These are phyloP conservation scores for Drosophila robusta DNA, from an alignment of 2,888 invertebrate species.

Conservation along the genomic window DNA sequence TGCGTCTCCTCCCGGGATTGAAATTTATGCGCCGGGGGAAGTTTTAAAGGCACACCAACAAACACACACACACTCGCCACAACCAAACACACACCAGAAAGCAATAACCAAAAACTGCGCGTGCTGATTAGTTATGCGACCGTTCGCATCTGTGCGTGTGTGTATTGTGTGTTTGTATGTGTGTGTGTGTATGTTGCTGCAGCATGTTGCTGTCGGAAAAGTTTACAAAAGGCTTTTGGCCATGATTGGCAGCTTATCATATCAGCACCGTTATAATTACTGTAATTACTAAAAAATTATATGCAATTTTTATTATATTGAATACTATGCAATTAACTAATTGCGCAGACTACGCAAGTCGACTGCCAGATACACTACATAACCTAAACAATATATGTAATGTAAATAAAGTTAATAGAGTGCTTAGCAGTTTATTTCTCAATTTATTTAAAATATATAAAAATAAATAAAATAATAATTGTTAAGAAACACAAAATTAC, in stretches of 20 bases:
- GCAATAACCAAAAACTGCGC: conserved; percentile 41
- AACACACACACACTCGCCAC: conserved; percentile 6
- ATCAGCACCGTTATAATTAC: conserved; percentile 1
- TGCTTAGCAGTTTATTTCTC: too few relatives aligned
- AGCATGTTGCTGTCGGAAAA: conserved; percentile 35
- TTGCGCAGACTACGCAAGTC: background rate
- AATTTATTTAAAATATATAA: too few relatives aligned
- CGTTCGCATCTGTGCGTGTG: conserved; percentile 4
- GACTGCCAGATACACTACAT: conserved; percentile 8
- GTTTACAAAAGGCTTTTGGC: background rate
- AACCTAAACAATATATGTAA: background rate
- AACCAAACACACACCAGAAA: conserved; percentile 20
- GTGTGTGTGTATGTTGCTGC: conserved; percentile 27
- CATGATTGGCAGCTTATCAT: conserved; percentile 10
- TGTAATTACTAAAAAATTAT: background rate
- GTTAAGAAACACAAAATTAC: too few relatives aligned
- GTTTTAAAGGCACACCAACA: conserved; percentile 59
- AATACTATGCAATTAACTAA: background rate
- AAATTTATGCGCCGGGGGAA: conserved; percentile 71
- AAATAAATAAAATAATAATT: too few relatives aligned
- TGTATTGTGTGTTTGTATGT: conserved; percentile 12
- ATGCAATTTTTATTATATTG: background rate
- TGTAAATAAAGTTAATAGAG: background rate
- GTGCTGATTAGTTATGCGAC: conserved; percentile 55
- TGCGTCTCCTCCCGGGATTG: conserved; percentile 70